A percentile compares a stretch with the other conserved stretches of the same genome.
phyloP scores from a whole-genome alignment of 2,888 invertebrate species.

The Dryadula phaetusa region DNA sequence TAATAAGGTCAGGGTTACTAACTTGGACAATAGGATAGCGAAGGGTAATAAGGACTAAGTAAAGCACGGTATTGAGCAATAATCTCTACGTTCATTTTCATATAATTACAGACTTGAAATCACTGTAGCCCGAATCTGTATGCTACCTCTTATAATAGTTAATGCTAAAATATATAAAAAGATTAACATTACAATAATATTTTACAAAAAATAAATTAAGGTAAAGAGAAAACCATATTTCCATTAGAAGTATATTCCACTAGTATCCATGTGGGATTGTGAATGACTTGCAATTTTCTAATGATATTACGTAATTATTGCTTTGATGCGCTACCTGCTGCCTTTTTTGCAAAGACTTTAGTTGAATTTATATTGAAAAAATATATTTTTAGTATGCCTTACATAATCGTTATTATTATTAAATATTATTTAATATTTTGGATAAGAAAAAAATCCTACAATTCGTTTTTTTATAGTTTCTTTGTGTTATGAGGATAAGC shows the following conservation, averaged over 20 bases:
- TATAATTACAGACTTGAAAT: no score
- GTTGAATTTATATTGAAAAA: not conserved
- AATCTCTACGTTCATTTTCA: not conserved
- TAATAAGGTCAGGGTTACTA: not conserved
- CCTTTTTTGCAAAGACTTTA: not conserved
- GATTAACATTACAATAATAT: no score
- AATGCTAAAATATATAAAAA: no score
- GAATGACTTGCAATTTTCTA: constrained; percentile 10
- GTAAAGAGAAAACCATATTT: not conserved
- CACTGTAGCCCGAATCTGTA: no score
- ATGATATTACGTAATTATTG: not conserved
- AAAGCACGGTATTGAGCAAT: not conserved
- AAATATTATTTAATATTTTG: no score
- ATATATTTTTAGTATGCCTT: not conserved
- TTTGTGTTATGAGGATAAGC: no score
- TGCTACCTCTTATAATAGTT: no score
- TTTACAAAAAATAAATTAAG: not conserved
- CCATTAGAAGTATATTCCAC: not conserved
- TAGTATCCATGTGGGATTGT: not conserved
- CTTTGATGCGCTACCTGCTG: not conserved
- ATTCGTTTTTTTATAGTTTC: no score
- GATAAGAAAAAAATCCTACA: no score
- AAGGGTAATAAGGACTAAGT: no score
- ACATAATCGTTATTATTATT: no score
- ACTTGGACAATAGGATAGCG: not conserved